Percentiles rank a stretch among this genome's conserved stretches.
Conservation (phyloP, 2,888 invertebrate genomes). For the Eristalinus sepulchralis region DNA sequence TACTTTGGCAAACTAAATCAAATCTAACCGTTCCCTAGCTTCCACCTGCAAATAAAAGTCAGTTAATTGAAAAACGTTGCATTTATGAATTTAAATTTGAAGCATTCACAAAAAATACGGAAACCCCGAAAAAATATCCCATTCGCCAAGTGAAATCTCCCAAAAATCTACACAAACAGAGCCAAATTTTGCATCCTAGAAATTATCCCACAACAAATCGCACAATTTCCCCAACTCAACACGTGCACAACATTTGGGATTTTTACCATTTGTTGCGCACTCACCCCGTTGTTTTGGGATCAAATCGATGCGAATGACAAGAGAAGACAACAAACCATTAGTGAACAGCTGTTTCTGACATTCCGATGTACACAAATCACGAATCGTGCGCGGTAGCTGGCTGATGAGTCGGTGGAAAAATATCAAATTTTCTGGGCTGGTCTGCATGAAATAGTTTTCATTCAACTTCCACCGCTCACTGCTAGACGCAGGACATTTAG, state of each 20-base stretch:
- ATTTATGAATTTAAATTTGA: no score
- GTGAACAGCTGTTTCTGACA: constrained; percentile 25
- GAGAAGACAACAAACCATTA: background rate
- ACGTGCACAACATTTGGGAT: background rate
- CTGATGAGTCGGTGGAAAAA: background rate
- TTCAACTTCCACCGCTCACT: background rate
- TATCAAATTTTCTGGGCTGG: constrained; percentile 5
- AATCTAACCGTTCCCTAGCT: no score
- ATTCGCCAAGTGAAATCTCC: background rate
- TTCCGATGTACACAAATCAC: constrained; percentile 14
- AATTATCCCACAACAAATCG: background rate
- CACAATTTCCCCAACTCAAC: background rate
- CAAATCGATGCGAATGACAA: background rate
- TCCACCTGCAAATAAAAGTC: no score
- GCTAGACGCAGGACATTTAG: background rate
- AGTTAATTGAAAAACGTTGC: no score
- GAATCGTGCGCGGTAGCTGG: constrained; percentile 11
- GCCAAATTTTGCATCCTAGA: background rate
- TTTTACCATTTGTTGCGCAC: constrained; percentile 31
- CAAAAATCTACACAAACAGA: background rate
- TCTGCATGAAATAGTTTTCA: constrained; percentile 10
- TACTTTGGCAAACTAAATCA: no score
- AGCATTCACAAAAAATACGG: background rate
- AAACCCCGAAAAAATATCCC: background rate
- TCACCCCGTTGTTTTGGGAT: background rate